Conservation (phyloP, 1,140 invertebrate species). For the Dolichoris vasculosae region DNA sequence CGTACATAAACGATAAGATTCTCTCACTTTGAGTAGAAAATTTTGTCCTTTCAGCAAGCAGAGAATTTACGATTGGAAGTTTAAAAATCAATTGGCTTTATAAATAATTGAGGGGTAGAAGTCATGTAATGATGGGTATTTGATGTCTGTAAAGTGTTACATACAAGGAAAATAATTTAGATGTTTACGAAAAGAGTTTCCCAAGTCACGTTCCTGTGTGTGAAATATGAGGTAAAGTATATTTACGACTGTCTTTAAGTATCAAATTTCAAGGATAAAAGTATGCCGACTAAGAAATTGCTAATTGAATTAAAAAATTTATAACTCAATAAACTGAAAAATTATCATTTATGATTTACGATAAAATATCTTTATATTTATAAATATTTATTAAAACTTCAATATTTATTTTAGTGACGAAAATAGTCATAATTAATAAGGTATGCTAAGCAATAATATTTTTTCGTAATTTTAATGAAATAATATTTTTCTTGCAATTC, state of each 20-base stretch:
- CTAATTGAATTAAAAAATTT: slow-evolving; percentile 29
- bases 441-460: background rate
- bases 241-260: slow-evolving; percentile 17
- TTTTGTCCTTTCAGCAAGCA: slow-evolving; percentile 16
- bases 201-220: slow-evolving; percentile 11
- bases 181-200: slow-evolving; percentile 38
- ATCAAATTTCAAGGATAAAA: slow-evolving; percentile 22
- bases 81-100: slow-evolving; percentile 35
- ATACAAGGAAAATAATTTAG: slow-evolving; percentile 24
- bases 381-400: background rate
- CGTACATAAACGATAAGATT: background rate
- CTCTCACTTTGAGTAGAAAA: slow-evolving; percentile 7
- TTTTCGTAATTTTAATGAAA: background rate
- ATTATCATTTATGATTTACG: slow-evolving; percentile 15
- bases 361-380: slow-evolving; percentile 19
- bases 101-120: slow-evolving; percentile 19
- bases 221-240: slow-evolving; percentile 22
- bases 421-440: background rate
- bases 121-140: slow-evolving; percentile 31
- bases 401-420: background rate
- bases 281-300: slow-evolving; percentile 17
- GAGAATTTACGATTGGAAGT: slow-evolving; percentile 11
- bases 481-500: background rate
- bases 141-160: slow-evolving; percentile 5
- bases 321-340: slow-evolving; percentile 32